These are phyloP conservation scores for Agelastica alni DNA, from an alignment of 2,888 invertebrate genomes.

Conservation along the genomic window DNA sequence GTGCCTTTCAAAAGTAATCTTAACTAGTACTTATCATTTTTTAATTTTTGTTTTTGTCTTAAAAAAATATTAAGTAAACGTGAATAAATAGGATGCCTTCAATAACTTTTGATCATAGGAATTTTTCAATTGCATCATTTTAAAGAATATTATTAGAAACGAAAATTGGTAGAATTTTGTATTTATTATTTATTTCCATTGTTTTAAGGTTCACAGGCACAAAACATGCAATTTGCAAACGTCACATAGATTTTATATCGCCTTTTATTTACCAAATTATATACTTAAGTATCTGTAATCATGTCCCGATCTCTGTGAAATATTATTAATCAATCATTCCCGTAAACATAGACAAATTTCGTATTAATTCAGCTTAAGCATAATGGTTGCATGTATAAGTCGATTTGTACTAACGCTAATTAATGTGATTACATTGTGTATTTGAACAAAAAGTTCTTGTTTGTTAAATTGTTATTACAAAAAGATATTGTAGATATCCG, in stretches of 20 bases:
- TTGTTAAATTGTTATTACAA: not conserved
- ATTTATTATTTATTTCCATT: conserved; percentile 1
- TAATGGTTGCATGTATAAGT: not conserved
- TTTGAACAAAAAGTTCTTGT: conserved; percentile 1
- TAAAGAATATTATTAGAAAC: too few species aligned
- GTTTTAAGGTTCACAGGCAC: not conserved
- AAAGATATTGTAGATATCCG: not conserved
- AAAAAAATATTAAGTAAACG: too few species aligned
- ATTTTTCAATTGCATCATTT: too few species aligned
- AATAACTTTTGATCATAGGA: too few species aligned
- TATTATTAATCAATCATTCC: conserved; percentile 1
- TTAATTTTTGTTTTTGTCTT: too few species aligned
- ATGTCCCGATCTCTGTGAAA: not conserved
- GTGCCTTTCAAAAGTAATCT: too few species aligned
- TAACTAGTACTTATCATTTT: too few species aligned
- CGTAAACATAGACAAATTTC: not conserved
- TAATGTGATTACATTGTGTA: not conserved
- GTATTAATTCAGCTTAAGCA: conserved; percentile 4
- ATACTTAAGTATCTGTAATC: conserved; percentile 2
- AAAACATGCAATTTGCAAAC: conserved; percentile 1
- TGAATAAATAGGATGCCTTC: too few species aligned
- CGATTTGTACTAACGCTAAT: not conserved
- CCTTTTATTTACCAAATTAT: not conserved
- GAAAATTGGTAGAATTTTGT: too few species aligned
- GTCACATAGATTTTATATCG: conserved; percentile 3